Percentiles rank a stretch among this genome's conserved stretches.
Evolutionary conservation across 2,888 invertebrate genomes (phyloP).

Genomic region (Epistrophe grossulariae): DNA sequence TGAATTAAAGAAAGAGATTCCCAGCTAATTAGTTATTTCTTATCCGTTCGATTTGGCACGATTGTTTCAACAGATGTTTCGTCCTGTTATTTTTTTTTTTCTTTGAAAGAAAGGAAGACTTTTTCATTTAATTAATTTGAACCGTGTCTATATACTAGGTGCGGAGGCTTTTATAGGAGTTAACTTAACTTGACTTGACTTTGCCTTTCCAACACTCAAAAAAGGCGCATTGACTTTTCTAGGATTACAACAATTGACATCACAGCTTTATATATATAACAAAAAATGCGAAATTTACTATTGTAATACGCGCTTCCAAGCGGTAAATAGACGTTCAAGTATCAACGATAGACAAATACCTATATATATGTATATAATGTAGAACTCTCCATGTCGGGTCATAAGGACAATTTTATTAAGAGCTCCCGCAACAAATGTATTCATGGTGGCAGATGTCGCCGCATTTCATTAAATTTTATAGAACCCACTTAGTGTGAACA

Average conservation of each 20-base stretch:
- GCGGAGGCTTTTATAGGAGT: not conserved
- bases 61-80: conserved; percentile 74
- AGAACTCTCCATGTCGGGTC: conserved; percentile 45
- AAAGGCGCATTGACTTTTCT: not conserved
- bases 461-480: conserved; percentile 76
- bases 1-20: conserved; percentile 69
- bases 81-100: conserved; percentile 10
- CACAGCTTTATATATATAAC: not conserved
- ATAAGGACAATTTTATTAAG: conserved; percentile 75
- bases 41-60: conserved; percentile 74
- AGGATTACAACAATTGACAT: not conserved
- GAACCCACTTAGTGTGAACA: conserved; percentile 69
- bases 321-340: conserved; percentile 67
- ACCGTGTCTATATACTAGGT: conserved; percentile 9
- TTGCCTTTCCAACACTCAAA: conserved; percentile 27
- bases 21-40: conserved; percentile 74
- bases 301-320: conserved; percentile 66
- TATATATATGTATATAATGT: not conserved
- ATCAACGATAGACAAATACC: conserved; percentile 40
- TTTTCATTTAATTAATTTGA: conserved; percentile 73
- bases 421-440: conserved; percentile 75
- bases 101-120: conserved; percentile 8
- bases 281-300: conserved; percentile 55
- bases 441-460: conserved; percentile 74
- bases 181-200: conserved; percentile 38